Conservation (phyloP, 2,113 vertebrate genomes). For the Madoqua kirkii region DNA sequence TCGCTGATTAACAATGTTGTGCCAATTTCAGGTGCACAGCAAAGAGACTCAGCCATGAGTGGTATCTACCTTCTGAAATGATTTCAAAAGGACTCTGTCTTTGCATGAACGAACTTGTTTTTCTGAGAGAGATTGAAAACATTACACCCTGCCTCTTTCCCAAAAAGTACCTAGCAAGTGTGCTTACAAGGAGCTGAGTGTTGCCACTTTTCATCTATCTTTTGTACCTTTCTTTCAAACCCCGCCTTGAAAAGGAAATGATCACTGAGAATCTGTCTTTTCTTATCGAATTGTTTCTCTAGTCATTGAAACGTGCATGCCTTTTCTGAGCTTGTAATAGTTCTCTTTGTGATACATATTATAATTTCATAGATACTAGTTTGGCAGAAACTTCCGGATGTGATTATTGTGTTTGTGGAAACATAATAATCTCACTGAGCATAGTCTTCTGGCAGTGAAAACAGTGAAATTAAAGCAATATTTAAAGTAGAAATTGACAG, state of each 20-base stretch:
- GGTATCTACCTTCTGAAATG: neutral
- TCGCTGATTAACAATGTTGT: neutral
- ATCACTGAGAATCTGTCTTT: neutral
- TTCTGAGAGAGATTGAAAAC: neutral
- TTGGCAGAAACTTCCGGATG: neutral
- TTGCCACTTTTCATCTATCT: neutral
- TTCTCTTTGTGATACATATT: neutral
- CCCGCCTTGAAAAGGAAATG: neutral
- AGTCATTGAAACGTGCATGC: neutral
- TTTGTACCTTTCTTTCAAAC: neutral
- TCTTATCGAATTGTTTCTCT: neutral
- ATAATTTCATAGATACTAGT: neutral
- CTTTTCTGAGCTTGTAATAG: neutral
- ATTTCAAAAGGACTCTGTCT: conserved; percentile 28
- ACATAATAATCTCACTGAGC: neutral
- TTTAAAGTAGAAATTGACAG: neutral
- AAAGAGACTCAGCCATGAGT: neutral
- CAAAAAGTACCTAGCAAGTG: neutral
- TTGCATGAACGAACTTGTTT: neutral
- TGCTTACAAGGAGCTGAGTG: neutral
- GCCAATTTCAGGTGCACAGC: neutral
- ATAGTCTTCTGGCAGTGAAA: neutral
- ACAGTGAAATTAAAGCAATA: neutral
- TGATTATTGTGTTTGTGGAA: neutral
- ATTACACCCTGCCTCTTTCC: neutral